These are phyloP conservation scores for Aldabrachelys gigantea DNA, from an alignment of 2,113 vertebrate genomes.

Conservation along the genomic window DNA sequence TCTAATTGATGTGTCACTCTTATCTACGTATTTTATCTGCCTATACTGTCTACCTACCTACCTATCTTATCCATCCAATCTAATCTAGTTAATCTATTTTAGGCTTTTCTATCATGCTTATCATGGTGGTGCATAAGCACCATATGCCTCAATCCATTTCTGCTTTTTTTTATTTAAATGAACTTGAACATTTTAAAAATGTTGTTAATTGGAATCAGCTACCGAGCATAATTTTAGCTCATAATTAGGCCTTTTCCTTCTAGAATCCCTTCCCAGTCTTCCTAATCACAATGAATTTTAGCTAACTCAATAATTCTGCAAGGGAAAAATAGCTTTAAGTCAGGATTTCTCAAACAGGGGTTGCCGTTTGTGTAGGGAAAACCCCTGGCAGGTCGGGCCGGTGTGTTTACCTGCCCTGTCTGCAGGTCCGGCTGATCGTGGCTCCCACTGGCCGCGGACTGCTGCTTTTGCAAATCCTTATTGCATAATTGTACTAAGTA, in stretches of 20 bases:
- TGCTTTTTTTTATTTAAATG: conserved; percentile 59
- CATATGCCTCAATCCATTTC: conserved; percentile 54
- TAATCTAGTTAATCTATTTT: conserved; percentile 57
- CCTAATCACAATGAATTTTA: conserved; percentile 31
- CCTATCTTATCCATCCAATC: conserved; percentile 38
- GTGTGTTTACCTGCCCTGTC: too few relatives aligned
- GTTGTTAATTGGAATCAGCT: conserved; percentile 64
- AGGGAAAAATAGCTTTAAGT: not conserved
- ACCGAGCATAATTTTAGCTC: conserved; percentile 51
- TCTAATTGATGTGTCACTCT: not conserved
- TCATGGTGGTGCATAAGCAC: conserved; percentile 49
- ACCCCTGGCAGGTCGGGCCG: too few relatives aligned
- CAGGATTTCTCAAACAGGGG: too few relatives aligned
- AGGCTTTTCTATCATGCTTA: conserved; percentile 34
- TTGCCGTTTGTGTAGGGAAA: too few relatives aligned
- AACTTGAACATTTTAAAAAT: conserved; percentile 61
- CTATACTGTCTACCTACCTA: not conserved
- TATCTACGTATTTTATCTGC: conserved; percentile 13
- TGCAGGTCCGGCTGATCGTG: too few relatives aligned
- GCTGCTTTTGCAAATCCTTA: conserved; percentile 34
- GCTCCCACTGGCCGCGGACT: too few relatives aligned
- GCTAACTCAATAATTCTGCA: conserved; percentile 40
- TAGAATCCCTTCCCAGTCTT: conserved; percentile 34
- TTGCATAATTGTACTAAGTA: not conserved
- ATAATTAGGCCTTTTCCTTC: conserved; percentile 55